Percentiles rank a stretch among this genome's conserved stretches.
phyloP scores from a whole-genome alignment of 2,797 vertebrate species.

The Allobates femoralis region DNA sequence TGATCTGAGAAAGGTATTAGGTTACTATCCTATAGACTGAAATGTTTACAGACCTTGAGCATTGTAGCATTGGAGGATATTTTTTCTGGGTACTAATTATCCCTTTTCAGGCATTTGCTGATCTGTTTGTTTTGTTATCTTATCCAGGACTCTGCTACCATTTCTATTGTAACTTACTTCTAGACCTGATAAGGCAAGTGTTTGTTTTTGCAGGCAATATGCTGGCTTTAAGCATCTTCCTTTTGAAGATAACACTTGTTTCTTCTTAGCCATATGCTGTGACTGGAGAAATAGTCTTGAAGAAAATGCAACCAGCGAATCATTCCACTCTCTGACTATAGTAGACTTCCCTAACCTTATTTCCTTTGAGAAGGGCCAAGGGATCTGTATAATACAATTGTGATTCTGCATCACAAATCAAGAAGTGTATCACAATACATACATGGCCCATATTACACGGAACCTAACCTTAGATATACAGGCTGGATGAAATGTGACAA shows the following conservation, averaged over 20 bases:
- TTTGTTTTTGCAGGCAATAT: slow-evolving; percentile 46
- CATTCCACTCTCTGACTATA: background rate
- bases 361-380: slow-evolving; percentile 20
- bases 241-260: slow-evolving; percentile 50
- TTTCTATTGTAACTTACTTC: slow-evolving; percentile 34
- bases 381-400: slow-evolving; percentile 30
- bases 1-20: background rate
- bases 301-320: slow-evolving; percentile 3
- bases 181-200: slow-evolving; percentile 49
- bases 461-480: background rate
- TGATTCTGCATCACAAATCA: slow-evolving; percentile 43
- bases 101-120: slow-evolving; percentile 24
- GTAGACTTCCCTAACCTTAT: background rate
- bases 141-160: slow-evolving; percentile 20
- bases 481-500: slow-evolving; percentile 33
- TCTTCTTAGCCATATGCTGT: slow-evolving; percentile 34
- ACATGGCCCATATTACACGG: background rate
- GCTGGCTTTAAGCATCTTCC: slow-evolving; percentile 38
- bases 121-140: slow-evolving; percentile 39
- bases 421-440: slow-evolving; percentile 12
- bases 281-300: background rate
- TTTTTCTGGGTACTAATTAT: slow-evolving; percentile 24
- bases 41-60: slow-evolving; percentile 27
- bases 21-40: background rate
- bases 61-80: background rate